Percentiles rank a stretch among this genome's conserved stretches.
phyloP scores from a whole-genome alignment of 2,888 invertebrate species.

The Cremastinae sp. region DNA sequence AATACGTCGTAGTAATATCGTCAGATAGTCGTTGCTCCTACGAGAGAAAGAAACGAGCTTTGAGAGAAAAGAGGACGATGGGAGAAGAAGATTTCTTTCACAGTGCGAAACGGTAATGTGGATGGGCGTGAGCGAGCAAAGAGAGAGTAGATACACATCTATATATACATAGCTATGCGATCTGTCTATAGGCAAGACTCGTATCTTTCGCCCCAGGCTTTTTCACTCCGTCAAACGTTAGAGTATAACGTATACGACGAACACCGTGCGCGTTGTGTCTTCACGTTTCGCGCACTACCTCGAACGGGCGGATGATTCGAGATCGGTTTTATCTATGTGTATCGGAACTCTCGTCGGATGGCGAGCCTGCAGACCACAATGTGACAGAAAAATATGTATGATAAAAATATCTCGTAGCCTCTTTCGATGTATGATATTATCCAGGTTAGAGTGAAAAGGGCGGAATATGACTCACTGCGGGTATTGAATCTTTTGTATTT shows the following conservation, averaged over 20 bases:
- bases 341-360: conserved; percentile 62
- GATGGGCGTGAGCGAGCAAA: no score
- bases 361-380: conserved; percentile 6
- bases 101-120: no score
- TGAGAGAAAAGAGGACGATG: no score
- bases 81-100: no score
- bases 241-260: conserved; percentile 7
- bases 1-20: no score
- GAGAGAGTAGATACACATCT: no score
- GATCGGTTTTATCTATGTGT: conserved; percentile 61
- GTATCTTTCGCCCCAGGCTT: not conserved
- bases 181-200: not conserved
- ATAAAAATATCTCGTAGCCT: conserved; percentile 23
- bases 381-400: conserved; percentile 27
- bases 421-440: not conserved
- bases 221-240: conserved; percentile 29
- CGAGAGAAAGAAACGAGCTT: no score
- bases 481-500: not conserved
- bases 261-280: conserved; percentile 56
- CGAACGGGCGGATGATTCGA: conserved; percentile 66
- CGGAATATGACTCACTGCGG: not conserved
- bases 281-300: conserved; percentile 60
- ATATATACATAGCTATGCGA: no score
- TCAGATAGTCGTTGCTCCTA: no score
- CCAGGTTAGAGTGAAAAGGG: not conserved